Evolutionary conservation across 2,113 vertebrate species (phyloP).

Genomic region (Saiga tatarica): DNA sequence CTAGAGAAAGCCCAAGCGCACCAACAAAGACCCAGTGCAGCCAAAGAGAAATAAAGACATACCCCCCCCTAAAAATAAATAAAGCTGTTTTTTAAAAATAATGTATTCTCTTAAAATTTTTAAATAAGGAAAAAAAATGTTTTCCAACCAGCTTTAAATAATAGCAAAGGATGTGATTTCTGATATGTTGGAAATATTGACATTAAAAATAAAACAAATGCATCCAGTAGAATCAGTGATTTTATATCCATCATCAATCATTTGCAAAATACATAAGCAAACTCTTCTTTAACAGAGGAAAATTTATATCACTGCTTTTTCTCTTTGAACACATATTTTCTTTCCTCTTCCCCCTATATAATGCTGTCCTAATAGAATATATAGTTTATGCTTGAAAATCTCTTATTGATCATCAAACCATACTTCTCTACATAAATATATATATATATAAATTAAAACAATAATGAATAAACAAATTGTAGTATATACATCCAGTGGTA

Average conservation of each 20-base stretch:
- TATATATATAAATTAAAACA: neutral
- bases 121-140: neutral
- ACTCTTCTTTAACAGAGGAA: neutral
- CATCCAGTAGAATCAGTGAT: neutral
- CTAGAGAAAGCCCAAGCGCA: neutral
- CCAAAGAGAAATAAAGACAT: neutral
- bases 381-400: constrained; percentile 4
- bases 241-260: neutral
- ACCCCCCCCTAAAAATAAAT: neutral
- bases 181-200: neutral
- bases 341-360: neutral
- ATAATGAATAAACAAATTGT: neutral
- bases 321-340: neutral
- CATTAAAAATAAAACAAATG: neutral
- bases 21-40: neutral
- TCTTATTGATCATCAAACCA: constrained; percentile 2
- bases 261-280: constrained; percentile 16
- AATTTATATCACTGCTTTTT: neutral
- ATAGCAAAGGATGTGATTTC: neutral
- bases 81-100: neutral
- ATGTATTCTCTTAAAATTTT: neutral
- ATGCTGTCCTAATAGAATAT: neutral
- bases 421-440: neutral
- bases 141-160: neutral
- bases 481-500: neutral